These are phyloP conservation scores for Lithophane socia DNA, from an alignment of 2,888 invertebrate species.

Conservation along the genomic window DNA sequence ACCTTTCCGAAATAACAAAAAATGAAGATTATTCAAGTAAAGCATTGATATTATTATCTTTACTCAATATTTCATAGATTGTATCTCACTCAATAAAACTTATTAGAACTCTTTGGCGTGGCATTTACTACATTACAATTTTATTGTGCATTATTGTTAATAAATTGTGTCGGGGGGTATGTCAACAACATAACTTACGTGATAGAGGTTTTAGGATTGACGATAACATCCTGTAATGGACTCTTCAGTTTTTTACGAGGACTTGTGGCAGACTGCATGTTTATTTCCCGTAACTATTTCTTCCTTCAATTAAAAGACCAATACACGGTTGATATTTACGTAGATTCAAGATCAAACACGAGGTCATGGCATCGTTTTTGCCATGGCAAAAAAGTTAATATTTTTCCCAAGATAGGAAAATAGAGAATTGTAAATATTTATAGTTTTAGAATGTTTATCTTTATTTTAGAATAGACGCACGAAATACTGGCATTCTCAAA, in stretches of 20 bases:
- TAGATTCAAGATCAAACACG: conserved; percentile 46
- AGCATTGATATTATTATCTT: not conserved
- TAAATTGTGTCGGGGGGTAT: conserved; percentile 28
- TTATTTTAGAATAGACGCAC: not conserved
- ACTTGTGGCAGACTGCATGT: conserved; percentile 75
- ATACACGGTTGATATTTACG: conserved; percentile 32
- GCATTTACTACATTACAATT: not conserved
- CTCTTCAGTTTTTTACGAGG: conserved; percentile 80
- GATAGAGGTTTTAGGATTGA: conserved; percentile 83
- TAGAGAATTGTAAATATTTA: conserved; percentile 5
- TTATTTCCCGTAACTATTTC: conserved; percentile 31
- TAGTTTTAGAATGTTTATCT: not conserved
- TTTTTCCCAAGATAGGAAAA: not conserved
- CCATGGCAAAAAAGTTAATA: too few relatives aligned
- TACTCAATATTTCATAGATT: not conserved
- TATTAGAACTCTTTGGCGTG: not conserved
- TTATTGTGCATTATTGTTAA: not conserved
- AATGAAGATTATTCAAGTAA: not conserved
- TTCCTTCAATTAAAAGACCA: conserved; percentile 44
- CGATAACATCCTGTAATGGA: conserved; percentile 72
- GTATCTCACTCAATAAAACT: not conserved
- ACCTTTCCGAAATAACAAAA: not conserved
- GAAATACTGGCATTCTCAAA: conserved; percentile 23
- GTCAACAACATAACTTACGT: conserved; percentile 78
- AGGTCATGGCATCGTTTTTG: conserved; percentile 44